Evolutionary conservation across 2,113 vertebrate genomes (phyloP).

Genomic region (Amia ocellicauda): DNA sequence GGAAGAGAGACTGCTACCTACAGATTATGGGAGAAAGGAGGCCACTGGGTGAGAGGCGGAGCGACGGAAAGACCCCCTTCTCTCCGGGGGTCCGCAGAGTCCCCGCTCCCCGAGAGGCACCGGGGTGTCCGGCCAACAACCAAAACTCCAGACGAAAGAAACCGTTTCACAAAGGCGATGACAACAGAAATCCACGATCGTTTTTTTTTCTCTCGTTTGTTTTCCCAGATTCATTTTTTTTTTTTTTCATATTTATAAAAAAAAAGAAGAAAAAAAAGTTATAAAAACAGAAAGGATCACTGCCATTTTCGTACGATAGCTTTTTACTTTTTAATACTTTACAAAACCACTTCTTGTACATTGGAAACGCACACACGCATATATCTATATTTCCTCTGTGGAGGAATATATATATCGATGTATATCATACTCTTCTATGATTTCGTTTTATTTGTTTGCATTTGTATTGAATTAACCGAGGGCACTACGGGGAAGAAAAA

Average conservation of each 20-base stretch:
- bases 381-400: constrained; percentile 71
- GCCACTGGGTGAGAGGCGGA: background rate
- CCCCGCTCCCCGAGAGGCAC: background rate
- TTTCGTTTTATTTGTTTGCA: constrained; percentile 49
- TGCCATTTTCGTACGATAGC: constrained; percentile 90
- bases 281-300: constrained; percentile 69
- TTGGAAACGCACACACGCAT: constrained; percentile 60
- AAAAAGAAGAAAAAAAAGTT: constrained; percentile 72
- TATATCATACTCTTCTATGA: constrained; percentile 60
- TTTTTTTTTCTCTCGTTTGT: too few species aligned
- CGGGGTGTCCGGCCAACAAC: constrained; percentile 27
- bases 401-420: constrained; percentile 47
- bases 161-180: constrained; percentile 43
- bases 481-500: constrained; percentile 39
- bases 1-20: too few species aligned
- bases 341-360: constrained; percentile 78
- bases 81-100: constrained; percentile 10
- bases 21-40: too few species aligned
- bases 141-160: constrained; percentile 53
- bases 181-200: constrained; percentile 1
- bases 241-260: constrained; percentile 69
- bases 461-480: constrained; percentile 60
- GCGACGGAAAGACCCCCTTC: constrained; percentile 20
- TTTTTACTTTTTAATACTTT: constrained; percentile 83
- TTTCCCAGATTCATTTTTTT: constrained; percentile 31